phyloP scores from a whole-genome alignment of 2,797 vertebrate species.

The Masticophis lateralis region DNA sequence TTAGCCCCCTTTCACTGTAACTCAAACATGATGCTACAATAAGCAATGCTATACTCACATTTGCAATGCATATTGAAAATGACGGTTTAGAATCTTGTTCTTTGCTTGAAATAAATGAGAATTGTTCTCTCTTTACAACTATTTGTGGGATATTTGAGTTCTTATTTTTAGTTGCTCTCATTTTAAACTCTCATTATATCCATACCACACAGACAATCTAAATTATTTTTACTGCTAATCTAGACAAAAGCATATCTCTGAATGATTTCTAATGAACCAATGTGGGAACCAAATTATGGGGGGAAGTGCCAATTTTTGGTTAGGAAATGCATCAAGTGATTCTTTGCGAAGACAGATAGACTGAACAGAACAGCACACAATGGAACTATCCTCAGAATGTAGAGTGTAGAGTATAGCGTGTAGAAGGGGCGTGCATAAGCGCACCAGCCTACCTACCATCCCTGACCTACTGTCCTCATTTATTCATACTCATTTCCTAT shows the following conservation, averaged over 20 bases:
- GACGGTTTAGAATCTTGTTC: background rate
- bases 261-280: background rate
- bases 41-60: background rate
- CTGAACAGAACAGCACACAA: background rate
- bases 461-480: too few relatives aligned
- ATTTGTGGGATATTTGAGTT: background rate
- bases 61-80: background rate
- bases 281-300: background rate
- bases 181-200: background rate
- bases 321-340: background rate
- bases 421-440: too few relatives aligned
- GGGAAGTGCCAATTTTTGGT: background rate
- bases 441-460: too few relatives aligned
- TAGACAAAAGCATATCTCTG: background rate
- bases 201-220: background rate
- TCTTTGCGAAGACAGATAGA: background rate
- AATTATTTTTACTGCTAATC: background rate
- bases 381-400: background rate
- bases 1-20: background rate
- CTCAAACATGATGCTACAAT: background rate
- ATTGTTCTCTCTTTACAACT: background rate
- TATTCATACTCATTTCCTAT: too few relatives aligned
- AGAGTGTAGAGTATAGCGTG: background rate
- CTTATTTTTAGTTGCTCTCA: conserved; percentile 49
- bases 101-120: background rate